phyloP scores from a whole-genome alignment of 2,797 vertebrate species.

The Periophthalmus magnuspinnatus region DNA sequence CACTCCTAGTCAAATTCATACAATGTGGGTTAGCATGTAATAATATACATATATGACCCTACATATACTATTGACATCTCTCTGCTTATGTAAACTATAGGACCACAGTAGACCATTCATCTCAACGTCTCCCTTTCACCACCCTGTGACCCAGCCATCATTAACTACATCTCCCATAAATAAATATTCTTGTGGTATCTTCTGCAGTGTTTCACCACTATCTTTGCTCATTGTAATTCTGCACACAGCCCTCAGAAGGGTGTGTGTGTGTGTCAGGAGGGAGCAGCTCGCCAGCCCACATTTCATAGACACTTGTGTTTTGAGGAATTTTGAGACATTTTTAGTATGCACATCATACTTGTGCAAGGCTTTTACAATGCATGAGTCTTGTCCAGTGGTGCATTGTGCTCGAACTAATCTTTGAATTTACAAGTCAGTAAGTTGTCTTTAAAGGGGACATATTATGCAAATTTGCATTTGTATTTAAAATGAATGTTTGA shows the following conservation, averaged over 20 bases:
- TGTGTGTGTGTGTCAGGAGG: not conserved
- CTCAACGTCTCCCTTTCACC: conserved; percentile 21
- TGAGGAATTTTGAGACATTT: not conserved
- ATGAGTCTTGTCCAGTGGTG: not conserved
- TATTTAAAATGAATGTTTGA: too few species aligned
- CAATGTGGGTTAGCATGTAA: not conserved
- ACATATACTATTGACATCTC: conserved; percentile 15
- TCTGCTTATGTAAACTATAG: conserved; percentile 43
- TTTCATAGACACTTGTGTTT: not conserved
- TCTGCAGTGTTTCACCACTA: not conserved
- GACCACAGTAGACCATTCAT: conserved; percentile 33
- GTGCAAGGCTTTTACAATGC: not conserved
- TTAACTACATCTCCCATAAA: conserved; percentile 58
- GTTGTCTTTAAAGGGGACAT: not conserved
- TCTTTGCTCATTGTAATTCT: not conserved
- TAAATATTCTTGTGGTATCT: conserved; percentile 39
- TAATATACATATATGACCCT: not conserved
- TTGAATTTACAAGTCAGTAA: not conserved
- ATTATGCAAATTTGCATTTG: too few species aligned
- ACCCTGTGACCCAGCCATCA: conserved; percentile 42
- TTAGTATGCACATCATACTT: conserved; percentile 12
- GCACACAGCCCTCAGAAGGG: not conserved
- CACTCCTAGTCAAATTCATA: not conserved
- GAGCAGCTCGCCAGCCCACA: not conserved
- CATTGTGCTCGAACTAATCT: conserved; percentile 4